Evolutionary conservation across 23 tunicate genomes (phyloP), one percentile per base, ranked within the genome.

Genomic region (Aplidium turbinatum): DNA sequence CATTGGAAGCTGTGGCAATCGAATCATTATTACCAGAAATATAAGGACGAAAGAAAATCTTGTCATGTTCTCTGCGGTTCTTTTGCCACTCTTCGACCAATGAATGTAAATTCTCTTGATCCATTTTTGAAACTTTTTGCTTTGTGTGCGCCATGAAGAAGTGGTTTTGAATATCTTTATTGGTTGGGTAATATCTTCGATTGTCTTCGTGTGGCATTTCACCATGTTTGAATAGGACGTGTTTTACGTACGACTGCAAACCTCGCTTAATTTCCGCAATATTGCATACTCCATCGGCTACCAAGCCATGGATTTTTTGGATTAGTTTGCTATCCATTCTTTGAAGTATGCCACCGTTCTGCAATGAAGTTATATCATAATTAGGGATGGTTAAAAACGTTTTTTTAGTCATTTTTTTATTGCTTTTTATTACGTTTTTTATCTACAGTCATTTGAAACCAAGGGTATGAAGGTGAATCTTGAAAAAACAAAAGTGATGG

Each of bases 11-110:
- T 30, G 3, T n/a, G 47, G 13, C 33, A 47, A 5, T 24, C 18
- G 34, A 21, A 32, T 4, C 78, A 1, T 31, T 24, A 1, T n/a
- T 16, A 1, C 68, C 80, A 58, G 80, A 30, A 33, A 33, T 38
- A 35, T 75, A 75, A 3, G 68, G 80, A 11, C 80, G 68, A 23
- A 75, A 75, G 27, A 35, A 38, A 3, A 75, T 21, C 1, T 75
- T 58, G 52, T 75, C 80, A 1, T 35, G 25, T 16, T 22, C 68
- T 1, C 21, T 58, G n/a, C 31, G 29, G 1, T 28, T 33, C 13
- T 24, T 38, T 24, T 35, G 20, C 80, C 80, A 75, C 23, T 75
- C 53, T 33, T 75, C 33, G n/a, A 75, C 35, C 51, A 56, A 7
- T 4, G 3, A 54, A 11, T 3, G 16, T 22, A 56, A 31, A 58